These are phyloP conservation scores for Sitta europaea DNA, from an alignment of 2,113 vertebrate species.

Conservation along the genomic window DNA sequence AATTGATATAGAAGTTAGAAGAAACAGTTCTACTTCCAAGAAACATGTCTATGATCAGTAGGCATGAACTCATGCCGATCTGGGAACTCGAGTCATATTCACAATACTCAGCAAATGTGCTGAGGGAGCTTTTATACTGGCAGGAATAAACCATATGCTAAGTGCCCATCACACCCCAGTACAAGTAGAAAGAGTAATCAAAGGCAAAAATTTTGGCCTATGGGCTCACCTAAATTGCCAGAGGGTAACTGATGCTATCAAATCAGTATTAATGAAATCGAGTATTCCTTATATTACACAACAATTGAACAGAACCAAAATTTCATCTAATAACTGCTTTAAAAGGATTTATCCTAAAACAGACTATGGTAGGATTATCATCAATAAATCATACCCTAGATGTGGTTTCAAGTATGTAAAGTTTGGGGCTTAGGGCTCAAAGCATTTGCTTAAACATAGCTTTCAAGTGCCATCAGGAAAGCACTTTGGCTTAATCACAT, in stretches of 20 bases:
- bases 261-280: neutral
- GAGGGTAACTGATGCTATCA: neutral
- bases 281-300: neutral
- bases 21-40: neutral
- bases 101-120: neutral
- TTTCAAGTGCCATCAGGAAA: neutral
- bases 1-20: neutral
- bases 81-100: neutral
- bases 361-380: neutral
- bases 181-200: neutral
- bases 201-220: constrained; percentile 16
- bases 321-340: neutral
- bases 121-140: neutral
- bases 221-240: neutral
- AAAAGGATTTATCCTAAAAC: constrained; percentile 1
- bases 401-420: neutral
- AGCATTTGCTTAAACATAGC: neutral
- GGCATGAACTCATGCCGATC: neutral
- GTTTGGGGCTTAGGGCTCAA: neutral
- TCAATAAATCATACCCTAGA: neutral
- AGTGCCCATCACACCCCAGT: neutral
- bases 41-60: neutral
- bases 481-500: neutral
- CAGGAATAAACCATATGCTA: neutral
- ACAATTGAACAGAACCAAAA: constrained; percentile 8